These are phyloP conservation scores for Amphiduros pacificus DNA, from an alignment of 2,888 invertebrate species.

Conservation along the genomic window DNA sequence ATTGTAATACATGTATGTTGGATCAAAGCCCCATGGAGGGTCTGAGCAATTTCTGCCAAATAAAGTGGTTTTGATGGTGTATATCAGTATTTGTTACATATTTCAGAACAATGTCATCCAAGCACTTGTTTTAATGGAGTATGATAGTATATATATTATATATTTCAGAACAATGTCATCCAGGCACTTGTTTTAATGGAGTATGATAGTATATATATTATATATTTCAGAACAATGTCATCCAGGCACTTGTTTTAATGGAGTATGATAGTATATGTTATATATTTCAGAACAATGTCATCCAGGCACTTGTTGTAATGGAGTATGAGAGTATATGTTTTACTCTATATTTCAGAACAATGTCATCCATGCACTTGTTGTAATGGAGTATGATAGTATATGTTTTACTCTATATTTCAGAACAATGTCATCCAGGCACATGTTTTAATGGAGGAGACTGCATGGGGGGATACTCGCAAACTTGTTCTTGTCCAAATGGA, in stretches of 20 bases:
- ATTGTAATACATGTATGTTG: too few relatives aligned
- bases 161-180: constrained; percentile 57
- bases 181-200: constrained; percentile 61
- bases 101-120: constrained; percentile 30
- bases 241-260: too few relatives aligned
- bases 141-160: background rate
- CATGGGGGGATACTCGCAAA: constrained; percentile 47
- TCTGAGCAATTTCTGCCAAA: too few relatives aligned
- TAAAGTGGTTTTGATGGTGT: too few relatives aligned
- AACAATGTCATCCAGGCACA: constrained; percentile 57
- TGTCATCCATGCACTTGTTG: constrained; percentile 57
- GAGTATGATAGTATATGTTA: too few relatives aligned
- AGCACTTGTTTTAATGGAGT: constrained; percentile 62
- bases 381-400: constrained; percentile 52
- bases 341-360: background rate
- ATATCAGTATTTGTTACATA: too few relatives aligned
- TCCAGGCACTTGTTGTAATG: too few relatives aligned
- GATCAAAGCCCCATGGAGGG: too few relatives aligned
- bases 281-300: background rate
- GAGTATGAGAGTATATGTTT: too few relatives aligned
- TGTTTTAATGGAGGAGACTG: constrained; percentile 63
- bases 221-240: too few relatives aligned
- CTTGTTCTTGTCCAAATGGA: constrained; percentile 59
- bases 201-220: too few relatives aligned
- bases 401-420: constrained; percentile 35